phyloP scores from a whole-genome alignment of 2,888 invertebrate species.

The Pandemis corylana region DNA sequence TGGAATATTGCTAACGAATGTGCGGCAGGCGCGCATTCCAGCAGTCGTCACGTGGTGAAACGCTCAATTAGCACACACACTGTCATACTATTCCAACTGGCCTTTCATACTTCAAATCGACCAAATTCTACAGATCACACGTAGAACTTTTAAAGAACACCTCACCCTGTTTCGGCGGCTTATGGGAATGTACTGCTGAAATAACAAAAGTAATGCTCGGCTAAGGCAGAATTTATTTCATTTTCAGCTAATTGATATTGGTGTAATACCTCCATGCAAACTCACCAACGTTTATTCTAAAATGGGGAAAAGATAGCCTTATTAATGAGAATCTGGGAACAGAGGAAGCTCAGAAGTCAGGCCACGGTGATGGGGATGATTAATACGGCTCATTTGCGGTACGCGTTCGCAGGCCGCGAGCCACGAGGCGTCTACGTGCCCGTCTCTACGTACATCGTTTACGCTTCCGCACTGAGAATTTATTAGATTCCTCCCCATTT shows the following conservation, averaged over 20 bases:
- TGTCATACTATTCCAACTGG: conserved; percentile 63
- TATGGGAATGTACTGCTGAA: background rate
- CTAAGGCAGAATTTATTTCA: background rate
- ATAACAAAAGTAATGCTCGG: background rate
- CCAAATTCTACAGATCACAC: conserved; percentile 58
- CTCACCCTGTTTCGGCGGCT: background rate
- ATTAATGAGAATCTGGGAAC: conserved; percentile 73
- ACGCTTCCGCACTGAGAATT: conserved; percentile 80
- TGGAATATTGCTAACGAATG: conserved; percentile 84
- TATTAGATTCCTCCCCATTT: conserved; percentile 80
- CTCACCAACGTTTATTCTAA: conserved; percentile 38
- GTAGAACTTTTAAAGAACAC: conserved; percentile 33
- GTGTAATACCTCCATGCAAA: conserved; percentile 16
- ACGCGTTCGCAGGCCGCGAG: conserved; percentile 57
- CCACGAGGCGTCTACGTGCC: conserved; percentile 71
- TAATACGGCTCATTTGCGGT: conserved; percentile 83
- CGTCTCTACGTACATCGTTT: conserved; percentile 80
- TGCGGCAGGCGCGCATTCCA: conserved; percentile 71
- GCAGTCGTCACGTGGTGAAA: conserved; percentile 66
- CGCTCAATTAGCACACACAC: conserved; percentile 76
- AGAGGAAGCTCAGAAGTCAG: conserved; percentile 78
- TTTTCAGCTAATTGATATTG: background rate
- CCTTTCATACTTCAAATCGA: conserved; percentile 56
- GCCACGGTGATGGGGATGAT: conserved; percentile 80
- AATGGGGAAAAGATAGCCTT: conserved; percentile 59